Conservation (phyloP, 2,888 invertebrate species). For the Cordilura impudica region DNA sequence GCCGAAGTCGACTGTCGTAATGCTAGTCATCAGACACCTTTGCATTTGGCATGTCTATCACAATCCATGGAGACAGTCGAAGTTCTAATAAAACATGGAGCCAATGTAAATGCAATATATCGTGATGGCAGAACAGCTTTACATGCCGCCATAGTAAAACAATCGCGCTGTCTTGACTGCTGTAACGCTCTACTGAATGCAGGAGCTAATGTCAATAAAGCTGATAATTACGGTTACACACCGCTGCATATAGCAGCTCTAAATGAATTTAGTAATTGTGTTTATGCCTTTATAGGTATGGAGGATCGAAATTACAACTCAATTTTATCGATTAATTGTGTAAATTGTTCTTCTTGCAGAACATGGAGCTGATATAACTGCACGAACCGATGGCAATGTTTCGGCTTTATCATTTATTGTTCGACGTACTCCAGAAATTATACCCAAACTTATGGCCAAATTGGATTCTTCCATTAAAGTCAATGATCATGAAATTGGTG, state of each 20-base stretch:
- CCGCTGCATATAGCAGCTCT: slow-evolving; percentile 90
- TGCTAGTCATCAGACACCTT: slow-evolving; percentile 87
- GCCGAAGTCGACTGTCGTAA: slow-evolving; percentile 88
- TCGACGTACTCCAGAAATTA: slow-evolving; percentile 89
- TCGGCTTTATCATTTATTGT: slow-evolving; percentile 90
- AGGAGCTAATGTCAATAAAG: slow-evolving; percentile 86
- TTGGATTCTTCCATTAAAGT: slow-evolving; percentile 87
- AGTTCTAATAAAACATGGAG: slow-evolving; percentile 82
- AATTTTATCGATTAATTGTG: not conserved
- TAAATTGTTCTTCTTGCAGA: slow-evolving; percentile 75
- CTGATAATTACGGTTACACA: slow-evolving; percentile 90
- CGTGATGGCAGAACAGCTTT: slow-evolving; percentile 87
- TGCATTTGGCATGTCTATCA: slow-evolving; percentile 90
- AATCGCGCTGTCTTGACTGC: slow-evolving; percentile 83
- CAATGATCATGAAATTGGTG: slow-evolving; percentile 90
- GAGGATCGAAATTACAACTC: slow-evolving; percentile 61
- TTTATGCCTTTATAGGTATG: slow-evolving; percentile 83
- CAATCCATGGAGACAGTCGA: slow-evolving; percentile 89
- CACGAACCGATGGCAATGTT: slow-evolving; percentile 88
- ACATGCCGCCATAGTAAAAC: slow-evolving; percentile 89
- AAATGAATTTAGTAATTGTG: slow-evolving; percentile 88
- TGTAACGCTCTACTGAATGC: slow-evolving; percentile 82
- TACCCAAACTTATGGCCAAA: slow-evolving; percentile 84
- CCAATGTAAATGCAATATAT: slow-evolving; percentile 83
- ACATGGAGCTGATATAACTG: slow-evolving; percentile 89